A percentile compares a stretch with the other conserved stretches of the same genome.
phyloP scores from a whole-genome alignment of 2,113 vertebrate species.

The Seriola aureovittata region DNA sequence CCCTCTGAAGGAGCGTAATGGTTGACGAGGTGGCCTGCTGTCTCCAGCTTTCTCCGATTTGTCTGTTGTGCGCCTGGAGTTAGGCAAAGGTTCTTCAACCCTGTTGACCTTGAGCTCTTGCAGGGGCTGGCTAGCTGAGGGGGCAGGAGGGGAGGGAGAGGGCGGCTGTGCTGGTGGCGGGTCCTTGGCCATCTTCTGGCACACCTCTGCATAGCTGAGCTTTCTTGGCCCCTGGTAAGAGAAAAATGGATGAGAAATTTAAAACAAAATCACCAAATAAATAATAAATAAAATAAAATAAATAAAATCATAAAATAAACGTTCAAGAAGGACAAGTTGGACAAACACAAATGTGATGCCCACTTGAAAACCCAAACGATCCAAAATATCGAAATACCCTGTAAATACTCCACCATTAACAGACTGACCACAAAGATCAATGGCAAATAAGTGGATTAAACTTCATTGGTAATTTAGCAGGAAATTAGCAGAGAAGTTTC shows the following conservation, averaged over 20 bases:
- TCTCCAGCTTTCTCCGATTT: slow-evolving; percentile 73
- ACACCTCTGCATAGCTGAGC: slow-evolving; percentile 97
- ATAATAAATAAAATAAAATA: too few relatives aligned
- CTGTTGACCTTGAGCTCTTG: slow-evolving; percentile 92
- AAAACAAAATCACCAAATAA: neutral
- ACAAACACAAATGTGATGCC: neutral
- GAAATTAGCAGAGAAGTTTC: neutral
- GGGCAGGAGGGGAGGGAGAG: slow-evolving; percentile 56
- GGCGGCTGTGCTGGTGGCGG: slow-evolving; percentile 50
- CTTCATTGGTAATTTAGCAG: neutral
- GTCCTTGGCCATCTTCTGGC: slow-evolving; percentile 94
- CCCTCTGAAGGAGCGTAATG: slow-evolving; percentile 86
- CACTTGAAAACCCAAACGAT: neutral
- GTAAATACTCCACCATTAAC: neutral
- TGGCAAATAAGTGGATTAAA: neutral
- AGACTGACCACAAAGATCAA: neutral
- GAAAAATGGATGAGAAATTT: neutral
- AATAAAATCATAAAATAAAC: neutral
- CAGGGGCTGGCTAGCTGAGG: slow-evolving; percentile 88
- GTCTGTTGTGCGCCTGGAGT: slow-evolving; percentile 47
- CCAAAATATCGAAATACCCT: slow-evolving; percentile 3
- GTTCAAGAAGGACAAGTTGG: neutral
- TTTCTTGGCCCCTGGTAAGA: slow-evolving; percentile 90
- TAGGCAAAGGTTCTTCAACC: slow-evolving; percentile 83
- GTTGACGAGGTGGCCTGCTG: slow-evolving; percentile 84